Percentiles rank a stretch among this genome's conserved stretches.
Conservation (phyloP, 2,888 invertebrate genomes). For the Elegia similella region DNA sequence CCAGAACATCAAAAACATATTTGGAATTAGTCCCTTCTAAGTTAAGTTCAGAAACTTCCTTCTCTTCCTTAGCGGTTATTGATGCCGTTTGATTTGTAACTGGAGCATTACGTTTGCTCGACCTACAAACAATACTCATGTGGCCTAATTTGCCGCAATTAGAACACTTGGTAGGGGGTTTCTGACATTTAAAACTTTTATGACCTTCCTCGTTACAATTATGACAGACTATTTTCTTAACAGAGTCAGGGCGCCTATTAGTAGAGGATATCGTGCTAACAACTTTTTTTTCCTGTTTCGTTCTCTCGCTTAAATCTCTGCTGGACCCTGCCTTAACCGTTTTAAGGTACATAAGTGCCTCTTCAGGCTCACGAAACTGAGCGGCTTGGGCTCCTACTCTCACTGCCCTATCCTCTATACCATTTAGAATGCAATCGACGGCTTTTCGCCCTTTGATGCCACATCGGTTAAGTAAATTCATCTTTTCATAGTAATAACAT, state of each 20-base stretch:
- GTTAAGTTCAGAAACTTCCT: no score
- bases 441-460: constrained; percentile 26
- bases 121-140: not conserved
- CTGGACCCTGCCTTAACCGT: constrained; percentile 21
- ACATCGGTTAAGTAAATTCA: constrained; percentile 30
- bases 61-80: not conserved
- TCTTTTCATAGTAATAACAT: constrained; percentile 28
- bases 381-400: constrained; percentile 29
- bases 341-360: constrained; percentile 25
- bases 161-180: constrained; percentile 18
- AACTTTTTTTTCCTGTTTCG: not conserved
- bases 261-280: not conserved
- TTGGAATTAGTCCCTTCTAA: no score
- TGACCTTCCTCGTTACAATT: constrained; percentile 29
- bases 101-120: not conserved
- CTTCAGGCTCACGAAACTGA: constrained; percentile 28
- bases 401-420: constrained; percentile 29
- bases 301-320: constrained; percentile 12
- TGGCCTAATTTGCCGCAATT: constrained; percentile 20
- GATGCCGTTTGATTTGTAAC: not conserved
- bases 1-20: no score
- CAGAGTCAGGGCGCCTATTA: not conserved
- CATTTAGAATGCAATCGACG: constrained; percentile 30
- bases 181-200: constrained; percentile 24
- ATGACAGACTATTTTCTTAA: not conserved